Evolutionary conservation across 2,888 invertebrate species (phyloP), one percentile per base, ranked within the genome.

Genomic region (Macrophya alboannulata): DNA sequence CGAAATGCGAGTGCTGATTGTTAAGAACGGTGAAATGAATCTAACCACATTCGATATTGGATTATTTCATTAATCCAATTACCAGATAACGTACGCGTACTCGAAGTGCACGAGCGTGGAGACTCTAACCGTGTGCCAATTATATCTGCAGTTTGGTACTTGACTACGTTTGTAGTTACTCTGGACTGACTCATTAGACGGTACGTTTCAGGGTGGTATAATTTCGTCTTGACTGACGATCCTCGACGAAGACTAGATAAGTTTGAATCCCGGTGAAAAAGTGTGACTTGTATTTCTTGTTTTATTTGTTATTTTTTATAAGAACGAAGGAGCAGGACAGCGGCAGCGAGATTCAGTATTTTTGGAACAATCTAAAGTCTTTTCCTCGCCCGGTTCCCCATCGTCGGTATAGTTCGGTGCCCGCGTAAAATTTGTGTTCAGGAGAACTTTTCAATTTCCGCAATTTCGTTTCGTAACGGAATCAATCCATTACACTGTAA

Each of bases 361-460:
- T 68, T 37, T 0, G 6, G 68, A 37, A 37, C 68, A 68, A 31
- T 37, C 12, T 31, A 25, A 25, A 21, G 25, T 37, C 68, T 74
- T 31, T n/a, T 45, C 21, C 74, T 31, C 74, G 45, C 12, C 10
- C 0, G 3, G 21, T 25, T 45, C 5, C 37, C 37, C 15, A 25
- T 17, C 68, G 68, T 8, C 1, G 17, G 10, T 21, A 45, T 31
- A 17, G 71, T 48, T 45, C 8, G 21, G 31, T 40, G 5, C 37
- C 37, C 15, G 68, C n/a, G 62, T n/a, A 21, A 72, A 84, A 62
- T 84, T 77, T 76, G 62, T 59, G 59, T 25, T 40, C 40, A 8
- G 25, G 6, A 84, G 65, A 85, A 85, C 79, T 85, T 85, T 85
- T 85, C 85, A 85, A 85, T 85, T 85, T 79, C 79, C 68, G 68